Percentiles rank a stretch among this genome's conserved stretches.
Conservation (phyloP, 2,888 invertebrate species). For the Dicranocentrus wangi region DNA sequence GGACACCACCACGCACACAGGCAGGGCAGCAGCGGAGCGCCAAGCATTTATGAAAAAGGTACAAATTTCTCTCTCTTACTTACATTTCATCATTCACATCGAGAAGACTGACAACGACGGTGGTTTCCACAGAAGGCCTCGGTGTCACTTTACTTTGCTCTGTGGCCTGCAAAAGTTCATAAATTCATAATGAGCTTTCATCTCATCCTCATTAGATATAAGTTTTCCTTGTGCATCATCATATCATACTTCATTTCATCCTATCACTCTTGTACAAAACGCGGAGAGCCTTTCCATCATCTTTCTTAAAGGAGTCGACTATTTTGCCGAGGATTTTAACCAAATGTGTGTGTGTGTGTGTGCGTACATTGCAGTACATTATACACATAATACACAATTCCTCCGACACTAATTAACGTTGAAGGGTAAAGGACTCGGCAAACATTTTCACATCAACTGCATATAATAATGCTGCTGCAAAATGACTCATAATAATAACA, state of each 20-base stretch:
- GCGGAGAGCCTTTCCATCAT: constrained; percentile 27
- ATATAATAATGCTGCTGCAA: neutral
- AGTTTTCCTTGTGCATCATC: too few relatives aligned
- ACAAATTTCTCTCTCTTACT: constrained; percentile 39
- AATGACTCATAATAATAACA: neutral
- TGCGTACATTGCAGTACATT: too few relatives aligned
- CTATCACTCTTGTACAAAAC: constrained; percentile 14
- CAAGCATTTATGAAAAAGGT: constrained; percentile 1
- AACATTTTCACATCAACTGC: constrained; percentile 18
- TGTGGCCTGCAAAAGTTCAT: constrained; percentile 75
- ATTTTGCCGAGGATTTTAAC: too few relatives aligned
- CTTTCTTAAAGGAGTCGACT: too few relatives aligned
- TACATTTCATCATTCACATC: constrained; percentile 94
- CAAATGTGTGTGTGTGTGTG: too few relatives aligned
- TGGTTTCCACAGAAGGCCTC: constrained; percentile 86
- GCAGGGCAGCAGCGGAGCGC: too few relatives aligned
- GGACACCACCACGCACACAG: too few relatives aligned
- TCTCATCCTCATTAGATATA: constrained; percentile 55
- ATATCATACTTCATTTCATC: constrained; percentile 21
- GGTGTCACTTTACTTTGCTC: constrained; percentile 81
- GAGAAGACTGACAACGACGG: constrained; percentile 83
- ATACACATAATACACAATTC: too few relatives aligned
- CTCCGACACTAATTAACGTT: neutral
- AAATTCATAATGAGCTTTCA: constrained; percentile 55
- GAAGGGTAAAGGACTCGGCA: too few relatives aligned